Conservation (phyloP, 2,797 vertebrate genomes). For the Meda fulgida region DNA sequence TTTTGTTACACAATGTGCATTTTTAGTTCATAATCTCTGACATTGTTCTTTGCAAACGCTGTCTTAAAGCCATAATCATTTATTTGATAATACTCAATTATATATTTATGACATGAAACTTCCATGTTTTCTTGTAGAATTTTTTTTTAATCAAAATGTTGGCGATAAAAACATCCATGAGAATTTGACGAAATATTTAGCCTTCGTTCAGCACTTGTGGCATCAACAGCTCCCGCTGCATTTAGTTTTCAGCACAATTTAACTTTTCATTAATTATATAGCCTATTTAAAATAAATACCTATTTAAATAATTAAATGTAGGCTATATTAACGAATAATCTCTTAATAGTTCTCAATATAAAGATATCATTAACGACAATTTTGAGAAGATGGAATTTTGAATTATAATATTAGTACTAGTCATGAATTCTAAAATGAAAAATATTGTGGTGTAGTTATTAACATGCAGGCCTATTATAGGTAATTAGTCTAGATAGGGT, state of each 20-base stretch:
- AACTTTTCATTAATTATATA: not conserved
- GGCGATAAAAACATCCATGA: not conserved
- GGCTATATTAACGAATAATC: slow-evolving; percentile 16
- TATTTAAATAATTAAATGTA: no score
- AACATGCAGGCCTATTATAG: not conserved
- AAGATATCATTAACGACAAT: not conserved
- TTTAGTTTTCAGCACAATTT: not conserved
- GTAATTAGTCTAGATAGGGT: not conserved
- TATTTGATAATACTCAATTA: not conserved
- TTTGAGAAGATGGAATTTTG: not conserved
- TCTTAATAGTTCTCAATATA: not conserved
- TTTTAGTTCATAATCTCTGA: not conserved
- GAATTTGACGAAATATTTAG: not conserved
- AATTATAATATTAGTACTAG: not conserved
- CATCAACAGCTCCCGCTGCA: slow-evolving; percentile 1
- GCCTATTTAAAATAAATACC: not conserved
- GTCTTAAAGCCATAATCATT: not conserved
- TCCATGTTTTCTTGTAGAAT: not conserved
- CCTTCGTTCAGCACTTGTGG: slow-evolving; percentile 14
- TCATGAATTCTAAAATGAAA: not conserved
- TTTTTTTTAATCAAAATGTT: not conserved
- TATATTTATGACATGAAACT: not conserved
- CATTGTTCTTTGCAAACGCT: not conserved
- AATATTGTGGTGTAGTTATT: not conserved
- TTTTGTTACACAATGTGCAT: not conserved